These are phyloP conservation scores for Scophthalmus maximus DNA, from an alignment of 2,113 vertebrate genomes.

Conservation along the genomic window DNA sequence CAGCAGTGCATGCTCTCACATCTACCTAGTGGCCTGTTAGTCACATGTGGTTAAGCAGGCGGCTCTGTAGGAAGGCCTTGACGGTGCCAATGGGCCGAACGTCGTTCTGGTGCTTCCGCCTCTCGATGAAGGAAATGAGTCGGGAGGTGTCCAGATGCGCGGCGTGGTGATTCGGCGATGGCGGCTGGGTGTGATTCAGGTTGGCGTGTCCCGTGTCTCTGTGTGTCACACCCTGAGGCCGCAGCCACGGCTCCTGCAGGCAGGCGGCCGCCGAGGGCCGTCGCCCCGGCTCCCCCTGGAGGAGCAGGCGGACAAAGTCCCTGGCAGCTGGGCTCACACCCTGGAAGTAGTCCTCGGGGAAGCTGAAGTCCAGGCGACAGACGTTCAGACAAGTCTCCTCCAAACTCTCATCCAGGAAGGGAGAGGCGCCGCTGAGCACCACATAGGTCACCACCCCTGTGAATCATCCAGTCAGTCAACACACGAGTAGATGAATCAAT, in stretches of 20 bases:
- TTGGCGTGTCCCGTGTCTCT: conserved; percentile 37
- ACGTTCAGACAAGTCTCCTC: conserved; percentile 99
- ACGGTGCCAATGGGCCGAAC: conserved; percentile 90
- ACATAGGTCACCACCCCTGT: conserved; percentile 94
- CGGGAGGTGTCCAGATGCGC: conserved; percentile 91
- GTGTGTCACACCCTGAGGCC: conserved; percentile 70
- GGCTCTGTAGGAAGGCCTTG: conserved; percentile 94
- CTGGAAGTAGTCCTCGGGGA: conserved; percentile 97
- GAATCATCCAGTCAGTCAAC: conserved; percentile 18
- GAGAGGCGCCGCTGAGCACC: conserved; percentile 96
- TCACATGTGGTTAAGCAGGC: conserved; percentile 90
- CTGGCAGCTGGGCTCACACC: conserved; percentile 94
- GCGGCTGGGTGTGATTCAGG: conserved; percentile 52
- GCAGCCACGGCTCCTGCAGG: conserved; percentile 95
- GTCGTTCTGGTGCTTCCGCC: conserved; percentile 98
- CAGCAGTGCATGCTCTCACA: neutral
- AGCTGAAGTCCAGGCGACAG: conserved; percentile 99
- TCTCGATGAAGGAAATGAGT: conserved; percentile 97
- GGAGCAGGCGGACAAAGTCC: conserved; percentile 93
- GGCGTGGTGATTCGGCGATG: conserved; percentile 50
- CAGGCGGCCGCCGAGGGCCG: conserved; percentile 89
- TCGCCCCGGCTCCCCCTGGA: conserved; percentile 88
- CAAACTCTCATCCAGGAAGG: conserved; percentile 97
- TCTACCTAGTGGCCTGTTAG: neutral
- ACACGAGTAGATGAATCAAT: neutral